Conservation (phyloP, 2,797 vertebrate species). For the Lerista edwardsae region DNA sequence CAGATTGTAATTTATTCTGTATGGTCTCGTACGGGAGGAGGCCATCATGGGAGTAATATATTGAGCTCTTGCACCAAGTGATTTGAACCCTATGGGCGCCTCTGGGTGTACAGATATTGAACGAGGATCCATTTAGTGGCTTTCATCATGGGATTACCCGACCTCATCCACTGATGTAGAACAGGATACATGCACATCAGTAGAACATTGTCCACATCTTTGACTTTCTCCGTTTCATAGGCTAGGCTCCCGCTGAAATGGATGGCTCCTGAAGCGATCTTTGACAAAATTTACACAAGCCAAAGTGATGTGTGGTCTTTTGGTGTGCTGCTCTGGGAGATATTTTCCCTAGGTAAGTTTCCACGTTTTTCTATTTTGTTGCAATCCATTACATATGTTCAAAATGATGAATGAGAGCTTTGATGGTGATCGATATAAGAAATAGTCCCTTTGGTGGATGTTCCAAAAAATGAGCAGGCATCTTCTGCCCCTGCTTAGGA, state of each 20-base stretch:
- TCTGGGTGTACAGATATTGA: too few species aligned
- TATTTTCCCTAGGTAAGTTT: slow-evolving; percentile 92
- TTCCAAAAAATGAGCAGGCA: neutral
- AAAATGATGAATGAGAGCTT: neutral
- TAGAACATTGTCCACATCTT: neutral
- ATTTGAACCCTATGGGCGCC: too few species aligned
- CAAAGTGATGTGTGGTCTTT: slow-evolving; percentile 97
- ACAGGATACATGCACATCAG: neutral
- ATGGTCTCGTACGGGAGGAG: too few species aligned
- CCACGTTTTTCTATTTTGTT: neutral
- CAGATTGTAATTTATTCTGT: too few species aligned
- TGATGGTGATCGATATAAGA: neutral
- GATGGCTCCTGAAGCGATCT: slow-evolving; percentile 97
- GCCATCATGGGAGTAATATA: too few species aligned
- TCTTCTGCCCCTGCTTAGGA: too few species aligned
- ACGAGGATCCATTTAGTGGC: neutral
- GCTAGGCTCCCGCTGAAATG: slow-evolving; percentile 93
- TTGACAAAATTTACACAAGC: slow-evolving; percentile 94
- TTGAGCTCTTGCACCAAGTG: too few species aligned
- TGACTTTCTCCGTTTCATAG: slow-evolving; percentile 68
- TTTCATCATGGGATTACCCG: neutral
- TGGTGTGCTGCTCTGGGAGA: slow-evolving; percentile 94
- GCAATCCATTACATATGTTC: fast-evolving
- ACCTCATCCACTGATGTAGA: neutral
- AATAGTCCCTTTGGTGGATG: too few species aligned